Conservation (phyloP, 2,888 invertebrate genomes). For the Norana najaformis region DNA sequence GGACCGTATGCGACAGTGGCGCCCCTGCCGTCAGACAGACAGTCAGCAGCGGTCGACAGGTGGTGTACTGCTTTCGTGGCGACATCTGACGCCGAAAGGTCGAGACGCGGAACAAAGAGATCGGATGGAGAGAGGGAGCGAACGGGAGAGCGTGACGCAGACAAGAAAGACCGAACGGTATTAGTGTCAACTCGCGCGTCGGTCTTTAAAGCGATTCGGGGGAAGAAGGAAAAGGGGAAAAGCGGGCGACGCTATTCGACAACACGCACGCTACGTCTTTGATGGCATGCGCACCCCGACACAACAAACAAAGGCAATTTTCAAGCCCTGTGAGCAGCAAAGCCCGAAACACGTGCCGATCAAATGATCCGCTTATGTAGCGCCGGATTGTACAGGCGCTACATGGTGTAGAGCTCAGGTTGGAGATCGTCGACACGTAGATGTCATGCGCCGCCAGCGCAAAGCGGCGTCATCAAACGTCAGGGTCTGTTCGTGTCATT, state of each 20-base stretch:
- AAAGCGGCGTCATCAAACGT: neutral
- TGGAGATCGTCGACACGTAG: neutral
- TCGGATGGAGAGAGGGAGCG: neutral
- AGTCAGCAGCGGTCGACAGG: slow-evolving; percentile 10
- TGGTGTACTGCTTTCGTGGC: neutral
- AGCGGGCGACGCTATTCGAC: neutral
- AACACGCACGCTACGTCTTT: slow-evolving; percentile 1
- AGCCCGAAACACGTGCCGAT: neutral
- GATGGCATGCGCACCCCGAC: neutral
- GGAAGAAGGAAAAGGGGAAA: neutral
- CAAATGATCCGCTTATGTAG: neutral
- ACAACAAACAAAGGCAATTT: slow-evolving; percentile 24
- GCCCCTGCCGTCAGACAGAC: neutral
- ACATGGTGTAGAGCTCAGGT: neutral
- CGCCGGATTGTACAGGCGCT: neutral
- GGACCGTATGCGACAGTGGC: slow-evolving; percentile 13
- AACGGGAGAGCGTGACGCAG: neutral
- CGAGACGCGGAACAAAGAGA: slow-evolving; percentile 15
- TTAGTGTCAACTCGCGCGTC: neutral
- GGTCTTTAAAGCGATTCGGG: neutral
- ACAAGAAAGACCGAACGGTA: neutral
- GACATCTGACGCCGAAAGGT: slow-evolving; percentile 26
- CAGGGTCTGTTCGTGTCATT: neutral
- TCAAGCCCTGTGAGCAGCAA: slow-evolving; percentile 9
- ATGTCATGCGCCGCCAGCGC: too few species aligned